phyloP scores from a whole-genome alignment of 2,113 vertebrate species.

The Mesitornis unicolor region DNA sequence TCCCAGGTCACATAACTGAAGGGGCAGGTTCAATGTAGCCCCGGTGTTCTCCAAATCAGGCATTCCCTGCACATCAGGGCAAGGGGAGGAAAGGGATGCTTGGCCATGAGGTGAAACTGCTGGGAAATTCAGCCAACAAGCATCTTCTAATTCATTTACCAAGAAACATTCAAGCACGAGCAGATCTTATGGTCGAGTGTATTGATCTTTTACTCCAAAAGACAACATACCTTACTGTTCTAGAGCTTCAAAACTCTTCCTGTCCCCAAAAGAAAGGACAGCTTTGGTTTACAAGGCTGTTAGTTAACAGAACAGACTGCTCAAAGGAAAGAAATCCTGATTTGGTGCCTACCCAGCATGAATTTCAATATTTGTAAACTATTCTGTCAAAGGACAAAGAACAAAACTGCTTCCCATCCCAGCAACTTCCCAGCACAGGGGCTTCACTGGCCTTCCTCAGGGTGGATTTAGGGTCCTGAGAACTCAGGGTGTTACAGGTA shows the following conservation, averaged over 20 bases:
- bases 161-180: neutral
- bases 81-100: neutral
- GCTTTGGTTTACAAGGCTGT: neutral
- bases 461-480: neutral
- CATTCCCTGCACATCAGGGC: neutral
- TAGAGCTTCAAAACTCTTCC: neutral
- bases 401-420: neutral
- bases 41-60: neutral
- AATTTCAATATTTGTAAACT: neutral
- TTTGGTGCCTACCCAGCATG: neutral
- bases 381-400: neutral
- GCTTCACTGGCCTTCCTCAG: accelerated
- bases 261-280: neutral
- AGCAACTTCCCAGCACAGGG: neutral
- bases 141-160: neutral
- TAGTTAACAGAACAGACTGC: neutral
- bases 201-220: neutral
- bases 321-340: neutral
- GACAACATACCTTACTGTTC: neutral
- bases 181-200: neutral
- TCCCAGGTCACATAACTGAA: neutral
- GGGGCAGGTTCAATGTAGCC: neutral
- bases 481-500: accelerated
- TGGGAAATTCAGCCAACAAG: neutral
- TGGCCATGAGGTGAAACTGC: neutral